phyloP scores from a whole-genome alignment of 92 coral and sea anemone species.

The Bergia puertoricense region DNA sequence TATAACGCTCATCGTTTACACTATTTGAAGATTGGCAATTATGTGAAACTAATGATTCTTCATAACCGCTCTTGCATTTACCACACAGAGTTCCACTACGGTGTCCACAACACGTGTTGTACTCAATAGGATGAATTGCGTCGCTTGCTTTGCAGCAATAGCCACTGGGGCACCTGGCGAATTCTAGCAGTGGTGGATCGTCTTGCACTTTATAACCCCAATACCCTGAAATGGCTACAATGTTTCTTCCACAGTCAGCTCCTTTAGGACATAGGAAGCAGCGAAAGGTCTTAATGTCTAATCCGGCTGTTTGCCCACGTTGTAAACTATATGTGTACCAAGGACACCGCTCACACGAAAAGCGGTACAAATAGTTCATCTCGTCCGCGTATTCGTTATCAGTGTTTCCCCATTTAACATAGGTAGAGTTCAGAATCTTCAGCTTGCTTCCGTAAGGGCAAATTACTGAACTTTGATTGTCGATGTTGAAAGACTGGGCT shows the following conservation, averaged over 20 bases:
- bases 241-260: conserved; percentile 34
- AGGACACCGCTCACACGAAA: conserved; percentile 23
- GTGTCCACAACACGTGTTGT: conserved; percentile 36
- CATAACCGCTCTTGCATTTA: conserved; percentile 8
- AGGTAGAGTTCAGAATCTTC: conserved; percentile 24
- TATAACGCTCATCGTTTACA: too few species aligned
- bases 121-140: neutral
- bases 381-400: neutral
- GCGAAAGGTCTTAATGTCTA: neutral
- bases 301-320: conserved; percentile 19
- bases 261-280: conserved; percentile 4
- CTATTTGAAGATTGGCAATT: neutral
- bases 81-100: conserved; percentile 18
- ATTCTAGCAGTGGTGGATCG: neutral
- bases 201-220: conserved; percentile 31
- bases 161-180: conserved; percentile 22
- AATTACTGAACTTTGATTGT: neutral
- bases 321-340: conserved; percentile 20
- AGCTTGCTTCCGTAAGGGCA: conserved; percentile 35
- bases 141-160: conserved; percentile 23
- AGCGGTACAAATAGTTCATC: conserved; percentile 10
- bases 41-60: neutral
- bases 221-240: conserved; percentile 11
- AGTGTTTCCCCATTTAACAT: conserved; percentile 27
- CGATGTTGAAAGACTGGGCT: conserved; percentile 5